Percentiles rank a stretch among this genome's conserved stretches.
Evolutionary conservation across 2,113 vertebrate species (phyloP).

Genomic region (Bos taurus): DNA sequence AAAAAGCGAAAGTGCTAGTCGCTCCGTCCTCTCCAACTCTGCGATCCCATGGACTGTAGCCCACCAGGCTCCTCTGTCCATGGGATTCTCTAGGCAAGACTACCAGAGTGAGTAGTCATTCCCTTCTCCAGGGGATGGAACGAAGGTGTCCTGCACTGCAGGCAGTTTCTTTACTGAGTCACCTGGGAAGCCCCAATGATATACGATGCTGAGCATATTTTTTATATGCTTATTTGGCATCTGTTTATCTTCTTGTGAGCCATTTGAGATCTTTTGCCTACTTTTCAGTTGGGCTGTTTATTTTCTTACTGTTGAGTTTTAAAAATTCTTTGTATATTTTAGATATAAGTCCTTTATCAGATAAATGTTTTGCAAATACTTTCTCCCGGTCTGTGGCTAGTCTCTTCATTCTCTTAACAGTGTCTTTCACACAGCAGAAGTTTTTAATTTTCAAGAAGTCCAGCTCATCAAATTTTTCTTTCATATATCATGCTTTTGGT

Average conservation of each 20-base stretch:
- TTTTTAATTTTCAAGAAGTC: neutral
- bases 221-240: neutral
- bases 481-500: neutral
- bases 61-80: neutral
- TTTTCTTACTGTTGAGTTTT: neutral
- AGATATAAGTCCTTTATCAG: neutral
- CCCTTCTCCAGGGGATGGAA: neutral
- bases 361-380: neutral
- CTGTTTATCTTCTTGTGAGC: neutral
- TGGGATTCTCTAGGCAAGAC: neutral
- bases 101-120: neutral
- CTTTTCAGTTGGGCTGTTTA: neutral
- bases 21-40: neutral
- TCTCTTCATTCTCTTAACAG: neutral
- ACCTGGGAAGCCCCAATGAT: neutral
- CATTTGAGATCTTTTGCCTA: neutral
- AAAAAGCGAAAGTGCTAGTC: neutral
- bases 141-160: neutral
- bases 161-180: neutral
- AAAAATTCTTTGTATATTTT: neutral
- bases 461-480: neutral
- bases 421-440: neutral
- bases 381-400: neutral
- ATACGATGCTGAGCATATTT: neutral
- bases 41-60: neutral